Evolutionary conservation across 1,140 invertebrate genomes (phyloP), one percentile per base, ranked within the genome.

Genomic region (Hyposmocoma kahamanoa): DNA sequence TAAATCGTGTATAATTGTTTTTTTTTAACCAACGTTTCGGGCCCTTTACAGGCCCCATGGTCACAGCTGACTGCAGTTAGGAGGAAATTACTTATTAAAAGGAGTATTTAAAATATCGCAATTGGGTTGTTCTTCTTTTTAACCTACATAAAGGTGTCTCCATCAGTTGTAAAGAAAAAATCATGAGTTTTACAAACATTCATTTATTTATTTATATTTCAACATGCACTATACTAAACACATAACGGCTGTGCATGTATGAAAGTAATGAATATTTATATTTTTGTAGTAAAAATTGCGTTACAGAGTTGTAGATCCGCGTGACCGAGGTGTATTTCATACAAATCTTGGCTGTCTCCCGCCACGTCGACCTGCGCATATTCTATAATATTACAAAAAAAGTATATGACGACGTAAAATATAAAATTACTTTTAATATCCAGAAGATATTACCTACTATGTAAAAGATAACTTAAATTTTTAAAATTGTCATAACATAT

Each of bases 391-490:
- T 6, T 28, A 11, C 24, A 11, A 45, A 43, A 43, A 43, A 43
- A 22, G 3, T 24, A n/a, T 6, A 22, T n/a, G 20, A 43, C 15
- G 18, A 17, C 26, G 18, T n/a, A 8, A 43, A 43, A 43, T 13
- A 26, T 43, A n/a, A 43, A 43, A 43, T n/a, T 43, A 43, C 26
- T 22, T 43, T 26, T 24, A 24, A 43, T 13, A 15, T 3, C 22
- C 18, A n/a, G 26, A 43, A 43, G 15, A 36, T 43, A 43, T 43
- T n/a, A 9, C 10, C 42, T 22, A 43, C 26, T n/a, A 11, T 43
- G 42, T 24, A 26, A 43, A 24, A 24, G 19, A n/a, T 43, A n/a
- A 43, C 42, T 26, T 24, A 8, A 43, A 19, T 19, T 43, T 43
- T 19, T 43, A 24, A 8, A 15, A 11, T 5, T 8, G 4, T 36